phyloP scores from a whole-genome alignment of 2,888 invertebrate genomes.

The Eilema depressum region DNA sequence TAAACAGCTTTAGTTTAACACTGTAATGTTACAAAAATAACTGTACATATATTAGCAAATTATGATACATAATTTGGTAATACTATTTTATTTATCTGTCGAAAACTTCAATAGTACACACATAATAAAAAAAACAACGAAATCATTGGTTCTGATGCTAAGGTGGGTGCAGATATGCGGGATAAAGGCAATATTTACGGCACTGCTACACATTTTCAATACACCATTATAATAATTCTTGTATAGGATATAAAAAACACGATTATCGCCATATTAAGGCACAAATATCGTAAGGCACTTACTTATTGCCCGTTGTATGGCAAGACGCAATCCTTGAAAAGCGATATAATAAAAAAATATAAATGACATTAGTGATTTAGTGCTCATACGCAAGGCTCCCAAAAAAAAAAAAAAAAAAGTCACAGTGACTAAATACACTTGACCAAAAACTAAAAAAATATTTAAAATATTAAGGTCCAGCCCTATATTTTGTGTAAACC shows the following conservation, averaged over 20 bases:
- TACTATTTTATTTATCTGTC: slow-evolving; percentile 55
- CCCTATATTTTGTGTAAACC: not conserved
- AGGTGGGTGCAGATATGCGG: slow-evolving; percentile 29
- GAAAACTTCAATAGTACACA: slow-evolving; percentile 49
- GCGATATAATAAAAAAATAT: not conserved
- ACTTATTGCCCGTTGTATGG: not conserved
- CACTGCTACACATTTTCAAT: not conserved
- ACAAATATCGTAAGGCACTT: slow-evolving; percentile 35
- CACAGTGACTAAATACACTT: not conserved
- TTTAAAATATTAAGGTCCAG: not conserved
- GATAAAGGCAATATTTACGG: not conserved
- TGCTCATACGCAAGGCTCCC: not conserved
- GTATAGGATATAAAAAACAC: slow-evolving; percentile 3
- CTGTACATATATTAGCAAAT: slow-evolving; percentile 57
- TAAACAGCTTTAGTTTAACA: slow-evolving; percentile 45
- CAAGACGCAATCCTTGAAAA: not conserved
- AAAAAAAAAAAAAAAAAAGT: not conserved
- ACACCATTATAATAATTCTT: not conserved
- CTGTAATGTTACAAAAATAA: slow-evolving; percentile 43
- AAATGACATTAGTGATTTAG: not conserved
- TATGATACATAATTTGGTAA: slow-evolving; percentile 69
- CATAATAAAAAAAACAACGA: slow-evolving; percentile 66
- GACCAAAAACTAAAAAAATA: not conserved
- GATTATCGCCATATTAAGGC: slow-evolving; percentile 7
- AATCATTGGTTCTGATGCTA: slow-evolving; percentile 66